phyloP scores from a whole-genome alignment of 2,113 vertebrate genomes.

The Accipiter cooperii region DNA sequence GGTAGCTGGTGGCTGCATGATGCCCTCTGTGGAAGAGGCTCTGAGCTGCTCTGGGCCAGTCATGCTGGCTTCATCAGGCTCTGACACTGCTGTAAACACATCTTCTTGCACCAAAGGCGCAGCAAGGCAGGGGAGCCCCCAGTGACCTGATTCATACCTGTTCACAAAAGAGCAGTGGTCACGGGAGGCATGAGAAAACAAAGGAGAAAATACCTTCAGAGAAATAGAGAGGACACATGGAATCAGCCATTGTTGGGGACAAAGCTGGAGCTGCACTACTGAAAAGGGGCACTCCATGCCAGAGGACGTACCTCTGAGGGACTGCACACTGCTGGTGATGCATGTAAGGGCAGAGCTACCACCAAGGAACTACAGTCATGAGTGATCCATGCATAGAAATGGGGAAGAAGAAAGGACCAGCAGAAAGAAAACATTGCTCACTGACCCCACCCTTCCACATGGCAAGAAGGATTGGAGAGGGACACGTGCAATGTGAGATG shows the following conservation, averaged over 20 bases:
- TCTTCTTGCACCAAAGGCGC: not conserved
- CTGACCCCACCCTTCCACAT: not conserved
- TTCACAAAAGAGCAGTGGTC: not conserved
- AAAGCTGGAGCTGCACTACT: not conserved
- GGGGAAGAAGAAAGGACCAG: not conserved
- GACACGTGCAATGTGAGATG: not conserved
- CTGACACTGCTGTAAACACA: not conserved
- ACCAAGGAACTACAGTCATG: not conserved
- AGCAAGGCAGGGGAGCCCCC: not conserved
- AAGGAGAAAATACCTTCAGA: not conserved
- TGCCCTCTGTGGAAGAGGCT: not conserved
- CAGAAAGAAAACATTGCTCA: not conserved
- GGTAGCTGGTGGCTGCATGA: not conserved
- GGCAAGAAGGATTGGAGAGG: not conserved
- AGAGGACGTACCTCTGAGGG: not conserved
- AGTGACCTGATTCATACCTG: not conserved
- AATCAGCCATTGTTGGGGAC: not conserved
- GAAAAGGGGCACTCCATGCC: not conserved
- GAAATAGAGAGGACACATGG: rapidly evolving
- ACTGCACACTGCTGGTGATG: not conserved
- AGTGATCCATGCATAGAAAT: not conserved
- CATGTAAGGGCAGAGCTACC: not conserved
- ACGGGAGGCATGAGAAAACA: not conserved
- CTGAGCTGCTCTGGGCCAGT: not conserved
- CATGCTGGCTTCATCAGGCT: not conserved